These are phyloP conservation scores for Xerus rutilus DNA, from an alignment of 2,797 vertebrate genomes.

Conservation along the genomic window DNA sequence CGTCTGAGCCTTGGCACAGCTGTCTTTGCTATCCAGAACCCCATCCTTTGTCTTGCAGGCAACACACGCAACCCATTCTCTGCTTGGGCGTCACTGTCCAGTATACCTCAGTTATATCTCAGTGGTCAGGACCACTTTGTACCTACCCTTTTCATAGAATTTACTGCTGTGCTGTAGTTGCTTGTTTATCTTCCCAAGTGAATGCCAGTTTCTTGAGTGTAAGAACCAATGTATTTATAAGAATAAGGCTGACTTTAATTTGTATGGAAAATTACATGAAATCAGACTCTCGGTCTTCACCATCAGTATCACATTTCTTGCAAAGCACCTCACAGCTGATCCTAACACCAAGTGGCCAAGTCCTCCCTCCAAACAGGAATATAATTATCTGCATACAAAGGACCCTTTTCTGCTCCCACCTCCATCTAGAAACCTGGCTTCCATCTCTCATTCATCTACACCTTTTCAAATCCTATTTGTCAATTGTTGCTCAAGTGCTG, in stretches of 20 bases:
- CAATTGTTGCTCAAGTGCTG: neutral
- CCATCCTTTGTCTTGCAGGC: neutral
- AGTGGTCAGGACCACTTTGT: neutral
- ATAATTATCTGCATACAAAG: neutral
- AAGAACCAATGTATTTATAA: neutral
- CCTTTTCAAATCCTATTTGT: neutral
- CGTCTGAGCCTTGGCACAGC: neutral
- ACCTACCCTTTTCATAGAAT: neutral
- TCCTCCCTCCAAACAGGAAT: neutral
- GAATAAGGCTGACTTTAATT: constrained; percentile 8
- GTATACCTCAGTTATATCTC: neutral
- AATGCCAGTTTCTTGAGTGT: neutral
- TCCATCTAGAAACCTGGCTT: neutral
- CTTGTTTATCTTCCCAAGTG: neutral
- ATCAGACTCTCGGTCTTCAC: neutral
- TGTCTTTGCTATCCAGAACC: neutral
- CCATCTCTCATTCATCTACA: neutral
- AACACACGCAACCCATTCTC: neutral
- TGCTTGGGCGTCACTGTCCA: neutral
- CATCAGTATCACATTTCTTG: neutral
- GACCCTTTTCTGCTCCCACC: neutral
- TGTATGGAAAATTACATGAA: neutral
- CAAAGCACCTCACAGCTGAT: neutral
- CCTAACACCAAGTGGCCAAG: neutral
- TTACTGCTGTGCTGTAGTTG: neutral